A percentile compares a stretch with the other conserved stretches of the same genome.
Evolutionary conservation across 2,888 invertebrate species (phyloP).

Genomic region (Iphiclides podalirius): DNA sequence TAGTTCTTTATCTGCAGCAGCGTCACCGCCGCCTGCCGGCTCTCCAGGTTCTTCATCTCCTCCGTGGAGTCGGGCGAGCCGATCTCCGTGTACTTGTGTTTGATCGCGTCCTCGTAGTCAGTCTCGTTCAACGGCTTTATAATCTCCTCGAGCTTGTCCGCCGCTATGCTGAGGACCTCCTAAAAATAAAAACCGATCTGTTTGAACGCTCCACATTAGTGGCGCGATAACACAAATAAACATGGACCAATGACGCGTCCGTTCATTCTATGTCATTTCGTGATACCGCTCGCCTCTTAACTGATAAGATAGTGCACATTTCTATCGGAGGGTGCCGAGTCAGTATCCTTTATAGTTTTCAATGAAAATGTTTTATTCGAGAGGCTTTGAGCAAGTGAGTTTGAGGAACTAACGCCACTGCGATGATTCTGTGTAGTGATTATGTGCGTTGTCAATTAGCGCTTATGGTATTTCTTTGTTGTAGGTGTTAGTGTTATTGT

Average conservation of each 20-base stretch:
- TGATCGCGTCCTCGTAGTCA: constrained; percentile 54
- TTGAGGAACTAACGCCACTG: constrained; percentile 29
- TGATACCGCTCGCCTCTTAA: constrained; percentile 58
- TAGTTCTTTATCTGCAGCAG: constrained; percentile 76
- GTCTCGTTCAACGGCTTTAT: constrained; percentile 68
- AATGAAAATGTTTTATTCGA: constrained; percentile 61
- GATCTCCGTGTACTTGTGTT: constrained; percentile 64
- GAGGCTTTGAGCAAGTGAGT: constrained; percentile 58
- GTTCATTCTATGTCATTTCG: constrained; percentile 54
- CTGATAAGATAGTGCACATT: constrained; percentile 69
- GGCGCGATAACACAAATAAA: constrained; percentile 60
- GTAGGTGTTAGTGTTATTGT: constrained; percentile 70
- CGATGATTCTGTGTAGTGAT: constrained; percentile 36
- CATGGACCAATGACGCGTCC: constrained; percentile 63
- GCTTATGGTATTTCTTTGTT: constrained; percentile 58
- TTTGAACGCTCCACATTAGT: constrained; percentile 52
- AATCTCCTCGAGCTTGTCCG: constrained; percentile 79
- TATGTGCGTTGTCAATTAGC: constrained; percentile 10
- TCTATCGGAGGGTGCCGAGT: constrained; percentile 55
- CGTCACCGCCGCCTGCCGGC: constrained; percentile 75
- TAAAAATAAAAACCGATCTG: constrained; percentile 63
- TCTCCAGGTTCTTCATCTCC: constrained; percentile 76
- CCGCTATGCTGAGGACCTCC: constrained; percentile 81
- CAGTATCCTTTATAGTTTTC: constrained; percentile 58
- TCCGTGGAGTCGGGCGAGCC: constrained; percentile 76